Conservation (phyloP, 2,888 invertebrate species). For the Leptopterna dolabrata region DNA sequence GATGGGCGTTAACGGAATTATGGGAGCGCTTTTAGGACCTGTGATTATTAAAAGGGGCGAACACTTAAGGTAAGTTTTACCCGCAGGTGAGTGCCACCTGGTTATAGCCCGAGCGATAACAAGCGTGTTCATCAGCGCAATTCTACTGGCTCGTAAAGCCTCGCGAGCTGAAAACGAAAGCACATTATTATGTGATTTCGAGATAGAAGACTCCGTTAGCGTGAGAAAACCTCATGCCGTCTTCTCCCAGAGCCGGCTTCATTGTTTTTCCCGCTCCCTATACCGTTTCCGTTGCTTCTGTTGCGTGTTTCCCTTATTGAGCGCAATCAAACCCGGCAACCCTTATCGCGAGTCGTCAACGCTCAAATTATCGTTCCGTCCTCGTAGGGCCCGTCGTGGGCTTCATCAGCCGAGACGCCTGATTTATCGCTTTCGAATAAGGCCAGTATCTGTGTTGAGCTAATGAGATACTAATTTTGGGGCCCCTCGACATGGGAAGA, state of each 20-base stretch:
- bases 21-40: no score
- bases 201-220: not conserved
- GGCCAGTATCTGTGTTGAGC: not conserved
- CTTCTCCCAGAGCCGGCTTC: not conserved
- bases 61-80: no score
- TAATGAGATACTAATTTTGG: not conserved
- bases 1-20: no score
- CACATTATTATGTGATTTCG: slow-evolving; percentile 4
- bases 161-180: not conserved
- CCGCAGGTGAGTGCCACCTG: not conserved
- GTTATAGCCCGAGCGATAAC: not conserved
- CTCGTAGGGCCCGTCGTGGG: not conserved
- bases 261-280: not conserved
- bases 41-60: no score
- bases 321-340: not conserved
- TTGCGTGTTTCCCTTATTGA: not conserved
- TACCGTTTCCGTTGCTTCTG: not conserved
- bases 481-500: not conserved
- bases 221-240: slow-evolving; percentile 10
- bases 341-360: not conserved
- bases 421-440: not conserved
- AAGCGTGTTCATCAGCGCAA: slow-evolving; percentile 1
- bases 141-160: not conserved
- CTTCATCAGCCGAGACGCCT: not conserved
- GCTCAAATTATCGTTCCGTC: not conserved